These are phyloP conservation scores for Physella acuta DNA, from an alignment of 1,140 invertebrate species.

Conservation along the genomic window DNA sequence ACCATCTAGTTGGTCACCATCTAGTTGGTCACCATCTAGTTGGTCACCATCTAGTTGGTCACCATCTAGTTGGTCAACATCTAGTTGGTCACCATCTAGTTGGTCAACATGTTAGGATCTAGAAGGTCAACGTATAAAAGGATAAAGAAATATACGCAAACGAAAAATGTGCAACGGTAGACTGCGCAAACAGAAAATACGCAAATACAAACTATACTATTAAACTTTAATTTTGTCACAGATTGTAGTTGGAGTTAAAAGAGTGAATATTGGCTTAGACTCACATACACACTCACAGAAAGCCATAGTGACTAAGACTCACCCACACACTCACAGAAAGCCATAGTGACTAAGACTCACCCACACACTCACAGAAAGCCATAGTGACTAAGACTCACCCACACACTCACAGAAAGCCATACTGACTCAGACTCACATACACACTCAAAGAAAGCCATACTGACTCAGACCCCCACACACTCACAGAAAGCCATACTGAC, in stretches of 20 bases:
- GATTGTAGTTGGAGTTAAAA: neutral
- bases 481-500: neutral
- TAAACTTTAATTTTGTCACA: too few species aligned
- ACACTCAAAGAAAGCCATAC: conserved; percentile 15
- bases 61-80: too few species aligned
- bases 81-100: too few species aligned
- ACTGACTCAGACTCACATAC: conserved; percentile 10
- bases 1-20: too few species aligned
- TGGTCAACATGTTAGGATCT: too few species aligned
- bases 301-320: neutral
- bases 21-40: too few species aligned
- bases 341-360: conserved; percentile 11
- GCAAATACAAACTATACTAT: too few species aligned
- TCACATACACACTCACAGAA: neutral
- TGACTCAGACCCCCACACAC: neutral
- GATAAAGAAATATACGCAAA: too few species aligned
- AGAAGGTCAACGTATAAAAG: too few species aligned
- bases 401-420: conserved; percentile 2
- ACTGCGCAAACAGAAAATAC: too few species aligned
- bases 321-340: neutral
- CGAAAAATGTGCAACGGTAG: too few species aligned
- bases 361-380: neutral
- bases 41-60: too few species aligned
- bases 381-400: neutral
- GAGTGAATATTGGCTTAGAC: neutral